Conservation (phyloP, 2,888 invertebrate species). For the Tenthredo scrophulariae region DNA sequence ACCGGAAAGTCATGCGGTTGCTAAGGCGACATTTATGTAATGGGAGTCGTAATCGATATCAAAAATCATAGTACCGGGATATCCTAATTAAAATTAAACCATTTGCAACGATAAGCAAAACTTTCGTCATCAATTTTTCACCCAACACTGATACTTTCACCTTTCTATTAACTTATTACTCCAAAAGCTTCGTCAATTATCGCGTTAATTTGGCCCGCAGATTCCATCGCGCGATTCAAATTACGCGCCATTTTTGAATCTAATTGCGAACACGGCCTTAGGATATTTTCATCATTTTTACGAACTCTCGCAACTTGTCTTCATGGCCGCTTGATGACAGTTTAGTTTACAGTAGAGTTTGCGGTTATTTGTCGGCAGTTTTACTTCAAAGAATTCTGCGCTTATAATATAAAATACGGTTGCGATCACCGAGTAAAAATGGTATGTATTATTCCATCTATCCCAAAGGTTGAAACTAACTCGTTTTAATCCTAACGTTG, state of each 20-base stretch:
- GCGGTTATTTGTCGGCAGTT: constrained; percentile 38
- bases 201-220: background rate
- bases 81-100: background rate
- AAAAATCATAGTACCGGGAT: background rate
- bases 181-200: background rate
- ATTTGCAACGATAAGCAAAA: background rate
- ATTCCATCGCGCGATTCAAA: background rate
- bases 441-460: constrained; percentile 13
- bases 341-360: constrained; percentile 46
- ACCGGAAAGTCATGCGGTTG: constrained; percentile 40
- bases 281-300: background rate
- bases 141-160: background rate
- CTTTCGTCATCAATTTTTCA: background rate
- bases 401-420: background rate
- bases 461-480: background rate
- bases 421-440: constrained; percentile 23
- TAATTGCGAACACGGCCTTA: background rate
- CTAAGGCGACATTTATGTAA: constrained; percentile 21
- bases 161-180: background rate
- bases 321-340: constrained; percentile 52
- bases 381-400: constrained; percentile 17
- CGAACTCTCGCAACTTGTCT: constrained; percentile 17
- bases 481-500: background rate
- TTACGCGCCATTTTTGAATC: background rate
- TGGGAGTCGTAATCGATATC: constrained; percentile 5